Evolutionary conservation across 2,113 vertebrate species (phyloP).

Genomic region (Tenrec ecaudatus): DNA sequence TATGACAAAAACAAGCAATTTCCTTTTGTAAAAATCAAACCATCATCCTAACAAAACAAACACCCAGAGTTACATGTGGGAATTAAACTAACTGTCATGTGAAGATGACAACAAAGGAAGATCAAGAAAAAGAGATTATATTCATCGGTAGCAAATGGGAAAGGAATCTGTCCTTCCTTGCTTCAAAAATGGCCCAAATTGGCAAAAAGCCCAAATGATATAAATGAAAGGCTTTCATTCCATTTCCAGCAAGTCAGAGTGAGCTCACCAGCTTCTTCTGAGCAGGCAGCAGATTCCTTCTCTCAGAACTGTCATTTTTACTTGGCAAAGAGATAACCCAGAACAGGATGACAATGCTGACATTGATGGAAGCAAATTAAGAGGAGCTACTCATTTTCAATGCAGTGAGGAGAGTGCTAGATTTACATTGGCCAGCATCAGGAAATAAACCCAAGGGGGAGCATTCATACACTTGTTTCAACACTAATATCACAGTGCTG

Average conservation of each 20-base stretch:
- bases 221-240: background rate
- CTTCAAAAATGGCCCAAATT: background rate
- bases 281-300: background rate
- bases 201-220: background rate
- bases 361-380: conserved; percentile 6
- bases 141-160: background rate
- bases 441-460: background rate
- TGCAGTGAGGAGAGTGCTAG: background rate
- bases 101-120: background rate
- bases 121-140: background rate
- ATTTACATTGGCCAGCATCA: background rate
- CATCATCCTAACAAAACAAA: background rate
- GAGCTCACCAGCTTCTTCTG: background rate
- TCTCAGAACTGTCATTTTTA: background rate
- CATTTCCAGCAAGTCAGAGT: background rate
- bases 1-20: background rate
- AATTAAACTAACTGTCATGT: background rate
- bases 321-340: background rate
- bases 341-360: background rate
- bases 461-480: background rate
- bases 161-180: background rate
- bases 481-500: background rate
- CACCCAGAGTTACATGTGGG: background rate
- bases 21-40: conserved; percentile 37
- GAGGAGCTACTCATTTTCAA: background rate